Conservation (phyloP, 30 jellyfish, hydroid and myxozoan genomes). For the Morbakka virulenta region DNA sequence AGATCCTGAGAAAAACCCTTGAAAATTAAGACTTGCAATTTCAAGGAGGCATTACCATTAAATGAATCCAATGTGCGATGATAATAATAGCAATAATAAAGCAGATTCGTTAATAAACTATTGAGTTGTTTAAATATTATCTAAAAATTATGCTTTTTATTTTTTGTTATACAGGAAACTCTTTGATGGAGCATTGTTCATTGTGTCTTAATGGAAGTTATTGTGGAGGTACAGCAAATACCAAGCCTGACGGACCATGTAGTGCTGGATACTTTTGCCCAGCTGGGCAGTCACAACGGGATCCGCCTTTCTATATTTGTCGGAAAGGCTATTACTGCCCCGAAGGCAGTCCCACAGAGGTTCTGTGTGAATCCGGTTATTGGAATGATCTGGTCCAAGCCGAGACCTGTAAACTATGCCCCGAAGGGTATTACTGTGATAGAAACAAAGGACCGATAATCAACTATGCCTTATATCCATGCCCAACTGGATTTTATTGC, state of each 20-base stretch:
- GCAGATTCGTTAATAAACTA: too few species aligned
- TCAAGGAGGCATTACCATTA: too few species aligned
- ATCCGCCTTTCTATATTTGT: conserved; percentile 49
- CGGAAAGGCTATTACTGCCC: conserved; percentile 79
- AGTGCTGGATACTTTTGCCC: conserved; percentile 91
- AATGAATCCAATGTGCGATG: too few species aligned
- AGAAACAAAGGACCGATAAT: conserved; percentile 60
- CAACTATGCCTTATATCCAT: conserved; percentile 47
- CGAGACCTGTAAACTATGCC: conserved; percentile 65
- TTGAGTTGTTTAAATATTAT: too few species aligned
- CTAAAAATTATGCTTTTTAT: too few species aligned
- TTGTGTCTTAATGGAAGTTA: conserved; percentile 72
- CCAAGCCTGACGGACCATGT: conserved; percentile 82
- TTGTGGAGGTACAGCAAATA: conserved; percentile 78
- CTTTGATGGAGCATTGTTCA: conserved; percentile 49
- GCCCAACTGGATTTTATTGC: conserved; percentile 92
- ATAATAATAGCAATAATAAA: too few species aligned
- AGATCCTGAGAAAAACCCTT: too few species aligned
- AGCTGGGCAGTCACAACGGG: conserved; percentile 66
- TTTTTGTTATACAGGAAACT: too few species aligned
- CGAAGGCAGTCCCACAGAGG: conserved; percentile 70
- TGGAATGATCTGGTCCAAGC: conserved; percentile 67
- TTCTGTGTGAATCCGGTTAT: conserved; percentile 74
- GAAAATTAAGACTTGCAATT: too few species aligned
- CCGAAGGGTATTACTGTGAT: conserved; percentile 83